Evolutionary conservation across 64 coral and sea anemone species (phyloP), one percentile per base, ranked within the genome.

Genomic region (Porites australiensis): DNA sequence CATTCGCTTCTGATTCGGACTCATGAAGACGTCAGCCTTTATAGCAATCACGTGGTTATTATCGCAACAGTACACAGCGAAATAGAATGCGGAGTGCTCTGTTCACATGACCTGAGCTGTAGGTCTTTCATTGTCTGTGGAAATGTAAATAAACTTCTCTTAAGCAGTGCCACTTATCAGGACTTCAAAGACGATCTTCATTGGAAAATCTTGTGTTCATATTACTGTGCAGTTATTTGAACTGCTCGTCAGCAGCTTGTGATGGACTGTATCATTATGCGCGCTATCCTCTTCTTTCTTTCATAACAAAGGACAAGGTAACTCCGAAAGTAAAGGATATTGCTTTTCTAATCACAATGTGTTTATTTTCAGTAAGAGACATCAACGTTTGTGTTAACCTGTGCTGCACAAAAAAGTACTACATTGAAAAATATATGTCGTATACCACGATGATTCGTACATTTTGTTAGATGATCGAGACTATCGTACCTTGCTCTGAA

Each of bases 81-180:
- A 15, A 16, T 19, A 77, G 75, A 77, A 55, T 77, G 75, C 15
- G 75, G 75, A 21, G 19, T 77, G 75, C 16, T 54, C 4, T 77
- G 75, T 49, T 55, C 51, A 77, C 75, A n/a, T 20, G 75, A 77
- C 75, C 18, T 14, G 8, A 50, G 16, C 46, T 77, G 75, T 9
- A 77, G 11, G 75, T 77, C 75, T 21, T 78, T 58, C 18, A 78
- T 13, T 27, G 11, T 55, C 3, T 78, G 75, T 13, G 18, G 3
- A 55, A 1, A 13, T 53, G 57, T 51, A 22, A 55, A 3, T 15
- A 23, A 23, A 9, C 18, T 78, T 21, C 19, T 57, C 19, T 78
- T 78, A 11, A 78, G 57, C 20, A 78, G 10, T n/a, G 51, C 75
- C 51, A 58, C 75, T 3, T 5, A 78, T 54, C 7, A 78, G 9